phyloP scores from a whole-genome alignment of 2,888 invertebrate species.

The Aradus depressus region DNA sequence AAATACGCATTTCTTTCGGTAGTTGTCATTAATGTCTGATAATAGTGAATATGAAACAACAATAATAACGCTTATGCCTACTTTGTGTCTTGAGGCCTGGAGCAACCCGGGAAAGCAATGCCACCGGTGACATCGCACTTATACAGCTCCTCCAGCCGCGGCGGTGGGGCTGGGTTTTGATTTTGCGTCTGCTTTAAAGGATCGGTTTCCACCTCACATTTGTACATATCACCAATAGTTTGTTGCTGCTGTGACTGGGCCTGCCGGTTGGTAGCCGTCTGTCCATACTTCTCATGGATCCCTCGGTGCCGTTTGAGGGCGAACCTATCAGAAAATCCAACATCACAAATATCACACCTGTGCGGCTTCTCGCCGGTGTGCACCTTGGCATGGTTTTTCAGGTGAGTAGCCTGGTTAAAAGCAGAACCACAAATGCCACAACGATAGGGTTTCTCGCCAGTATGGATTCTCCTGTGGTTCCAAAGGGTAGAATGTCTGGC shows the following conservation, averaged over 20 bases:
- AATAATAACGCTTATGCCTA: too few relatives aligned
- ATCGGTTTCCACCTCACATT: slow-evolving; percentile 20
- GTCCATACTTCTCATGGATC: slow-evolving; percentile 77
- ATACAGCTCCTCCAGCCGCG: slow-evolving; percentile 31
- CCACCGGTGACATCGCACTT: slow-evolving; percentile 34
- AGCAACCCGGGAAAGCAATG: slow-evolving; percentile 34
- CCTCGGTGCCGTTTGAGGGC: slow-evolving; percentile 75
- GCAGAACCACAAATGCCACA: slow-evolving; percentile 82
- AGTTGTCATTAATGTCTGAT: too few relatives aligned
- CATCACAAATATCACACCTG: slow-evolving; percentile 72
- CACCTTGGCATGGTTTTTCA: slow-evolving; percentile 78
- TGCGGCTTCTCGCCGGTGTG: slow-evolving; percentile 73
- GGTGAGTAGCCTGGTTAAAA: slow-evolving; percentile 77
- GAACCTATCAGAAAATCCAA: slow-evolving; percentile 77
- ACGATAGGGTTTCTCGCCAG: slow-evolving; percentile 70
- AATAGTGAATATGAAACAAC: too few relatives aligned
- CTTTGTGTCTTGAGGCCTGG: slow-evolving; percentile 30
- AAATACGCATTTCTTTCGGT: too few relatives aligned
- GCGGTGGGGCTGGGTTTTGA: slow-evolving; percentile 22
- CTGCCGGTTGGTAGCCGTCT: slow-evolving; percentile 31
- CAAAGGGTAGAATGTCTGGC: slow-evolving; percentile 77
- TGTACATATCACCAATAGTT: slow-evolving; percentile 19
- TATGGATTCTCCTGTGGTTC: slow-evolving; percentile 81
- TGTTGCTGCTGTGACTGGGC: slow-evolving; percentile 32
- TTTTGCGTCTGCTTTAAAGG: slow-evolving; percentile 15